phyloP scores from a whole-genome alignment of 2,888 invertebrate genomes.

The Tortrix viridana region DNA sequence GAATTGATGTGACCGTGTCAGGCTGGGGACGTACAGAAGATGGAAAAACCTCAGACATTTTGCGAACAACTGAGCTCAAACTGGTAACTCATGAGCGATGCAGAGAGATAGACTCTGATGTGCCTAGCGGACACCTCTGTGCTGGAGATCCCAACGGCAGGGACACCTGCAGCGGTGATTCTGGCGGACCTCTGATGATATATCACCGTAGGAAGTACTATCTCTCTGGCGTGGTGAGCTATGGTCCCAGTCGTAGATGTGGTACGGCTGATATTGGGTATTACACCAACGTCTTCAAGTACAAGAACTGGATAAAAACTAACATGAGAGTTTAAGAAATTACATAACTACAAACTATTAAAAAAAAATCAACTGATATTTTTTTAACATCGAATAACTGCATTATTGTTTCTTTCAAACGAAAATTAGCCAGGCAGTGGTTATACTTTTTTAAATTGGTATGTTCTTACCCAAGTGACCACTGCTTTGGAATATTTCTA shows the following conservation, averaged over 20 bases:
- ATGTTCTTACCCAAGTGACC: too few relatives aligned
- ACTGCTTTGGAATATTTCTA: too few relatives aligned
- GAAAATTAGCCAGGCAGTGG: too few relatives aligned
- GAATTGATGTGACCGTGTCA: not conserved
- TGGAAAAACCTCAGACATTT: constrained; percentile 1
- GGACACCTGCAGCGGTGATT: constrained; percentile 27
- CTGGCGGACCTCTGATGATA: constrained; percentile 28
- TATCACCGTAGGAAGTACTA: too few relatives aligned
- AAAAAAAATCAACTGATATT: too few relatives aligned
- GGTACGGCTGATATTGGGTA: constrained; percentile 2
- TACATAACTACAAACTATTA: too few relatives aligned
- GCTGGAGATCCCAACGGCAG: constrained; percentile 12
- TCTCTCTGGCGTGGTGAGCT: too few relatives aligned
- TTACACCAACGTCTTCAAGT: constrained; percentile 25
- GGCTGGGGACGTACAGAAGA: constrained; percentile 22
- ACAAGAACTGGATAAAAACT: constrained; percentile 19
- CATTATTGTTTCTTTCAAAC: too few relatives aligned
- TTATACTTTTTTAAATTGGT: too few relatives aligned
- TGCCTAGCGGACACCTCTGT: constrained; percentile 13
- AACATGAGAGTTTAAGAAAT: constrained; percentile 1
- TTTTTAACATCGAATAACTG: too few relatives aligned
- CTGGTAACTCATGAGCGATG: constrained; percentile 15
- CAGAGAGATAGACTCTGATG: constrained; percentile 1
- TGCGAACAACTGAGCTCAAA: constrained; percentile 9
- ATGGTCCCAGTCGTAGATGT: not conserved